Evolutionary conservation across 2,113 vertebrate genomes (phyloP).

Genomic region (Pristiophorus japonicus): DNA sequence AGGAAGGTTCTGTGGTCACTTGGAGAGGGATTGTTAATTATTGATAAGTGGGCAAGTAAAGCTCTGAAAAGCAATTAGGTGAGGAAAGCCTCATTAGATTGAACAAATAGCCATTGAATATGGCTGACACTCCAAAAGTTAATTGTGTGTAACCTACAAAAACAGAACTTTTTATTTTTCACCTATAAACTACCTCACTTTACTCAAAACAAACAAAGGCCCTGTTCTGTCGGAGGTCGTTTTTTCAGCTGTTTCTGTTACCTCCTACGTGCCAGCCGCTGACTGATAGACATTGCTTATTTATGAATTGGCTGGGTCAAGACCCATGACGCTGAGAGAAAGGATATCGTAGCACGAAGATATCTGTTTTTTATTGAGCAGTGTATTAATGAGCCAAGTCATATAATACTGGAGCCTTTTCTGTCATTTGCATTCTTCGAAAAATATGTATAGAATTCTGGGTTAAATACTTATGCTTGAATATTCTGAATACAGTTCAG

Average conservation of each 20-base stretch:
- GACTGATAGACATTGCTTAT: conserved; percentile 46
- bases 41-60: not conserved
- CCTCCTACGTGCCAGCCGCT: conserved; percentile 42
- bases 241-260: conserved; percentile 61
- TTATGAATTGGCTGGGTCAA: conserved; percentile 53
- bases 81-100: not conserved
- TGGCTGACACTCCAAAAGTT: not conserved
- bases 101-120: conserved; percentile 1
- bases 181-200: conserved; percentile 11
- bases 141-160: not conserved
- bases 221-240: conserved; percentile 42
- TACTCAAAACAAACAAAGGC: conserved; percentile 22
- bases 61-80: not conserved
- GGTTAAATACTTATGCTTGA: not conserved
- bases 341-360: not conserved
- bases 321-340: not conserved
- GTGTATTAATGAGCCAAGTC: not conserved
- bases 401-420: not conserved
- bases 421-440: not conserved
- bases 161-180: conserved; percentile 5
- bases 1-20: not conserved
- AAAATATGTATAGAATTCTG: not conserved
- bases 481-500: not conserved
- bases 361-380: conserved; percentile 33
- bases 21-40: not conserved